Base-by-base conservation (phyloP, 2,888 invertebrate species). In the Thumatha senex region DNA sequence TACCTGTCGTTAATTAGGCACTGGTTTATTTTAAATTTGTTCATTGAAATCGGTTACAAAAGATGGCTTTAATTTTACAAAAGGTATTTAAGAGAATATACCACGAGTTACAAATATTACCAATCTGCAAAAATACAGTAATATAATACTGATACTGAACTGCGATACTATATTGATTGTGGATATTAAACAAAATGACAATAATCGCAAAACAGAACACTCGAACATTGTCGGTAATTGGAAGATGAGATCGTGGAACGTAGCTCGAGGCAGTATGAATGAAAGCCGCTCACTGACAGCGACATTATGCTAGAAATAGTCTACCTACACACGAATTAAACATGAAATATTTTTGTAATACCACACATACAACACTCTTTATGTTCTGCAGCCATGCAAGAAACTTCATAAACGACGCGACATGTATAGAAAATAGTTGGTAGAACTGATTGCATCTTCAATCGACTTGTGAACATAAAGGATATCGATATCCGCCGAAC, bases 401-500 rank as follows among this genome's bases (percentile, higher is more conserved):
- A 24, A 30, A 41, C 13, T 24, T 29, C 33, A 34, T 12, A 9
- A 29, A 12, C 13, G 45, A 29, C 48, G 15, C 47, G 77, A 74
- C 74, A 71, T 82, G 84, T 63, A 78, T 58, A 11, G 5, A 14
- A 15, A 46, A 46, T 3, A 15, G 46, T 54, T 54, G 58, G 57
- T 58, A 59, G 8, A 33, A 52, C 63, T 51, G 59, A 51, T 49
- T 54, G 49, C 61, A 63, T 63, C 62, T 70, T 62, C 62, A 63
- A 63, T 70, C 68, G 63, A 70, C 73, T 73, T 71, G 74, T 78
- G 76, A 76, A 79, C 81, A 79, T 85, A 85, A 90, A 91, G 90
- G 90, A 90, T 90, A 90, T 89, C 88, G 89, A 88, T 89, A 89
- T 87, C 86, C 82, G 79, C 80, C 80, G 83, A 91, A 90, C 90